Evolutionary conservation across 2,797 vertebrate genomes (phyloP).

Genomic region (Hirundo rustica): DNA sequence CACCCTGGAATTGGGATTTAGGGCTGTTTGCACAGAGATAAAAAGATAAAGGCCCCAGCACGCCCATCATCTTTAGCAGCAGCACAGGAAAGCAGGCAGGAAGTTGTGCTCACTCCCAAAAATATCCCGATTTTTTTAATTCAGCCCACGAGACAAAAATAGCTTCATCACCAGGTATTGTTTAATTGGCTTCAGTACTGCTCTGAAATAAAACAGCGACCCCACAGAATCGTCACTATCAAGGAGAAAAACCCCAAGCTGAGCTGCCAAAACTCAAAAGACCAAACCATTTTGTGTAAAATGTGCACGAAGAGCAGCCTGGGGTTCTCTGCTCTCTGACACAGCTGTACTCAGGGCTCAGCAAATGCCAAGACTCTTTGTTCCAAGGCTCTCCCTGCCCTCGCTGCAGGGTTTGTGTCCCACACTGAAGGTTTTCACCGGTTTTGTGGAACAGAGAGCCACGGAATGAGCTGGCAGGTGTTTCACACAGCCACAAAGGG

Average conservation of each 20-base stretch:
- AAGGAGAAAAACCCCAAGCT: background rate
- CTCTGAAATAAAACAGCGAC: background rate
- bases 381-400: background rate
- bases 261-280: background rate
- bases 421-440: background rate
- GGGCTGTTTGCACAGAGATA: background rate
- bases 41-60: background rate
- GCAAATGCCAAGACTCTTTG: background rate
- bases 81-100: background rate
- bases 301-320: background rate
- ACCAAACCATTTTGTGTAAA: background rate
- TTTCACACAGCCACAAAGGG: background rate
- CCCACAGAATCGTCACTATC: rapidly evolving
- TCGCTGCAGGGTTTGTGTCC: background rate
- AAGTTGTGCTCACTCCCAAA: background rate
- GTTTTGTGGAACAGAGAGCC: background rate
- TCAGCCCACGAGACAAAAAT: background rate
- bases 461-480: background rate
- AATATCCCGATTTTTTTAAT: background rate
- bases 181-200: background rate
- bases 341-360: rapidly evolving
- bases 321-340: background rate
- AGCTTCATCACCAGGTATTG: background rate
- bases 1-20: background rate
- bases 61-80: background rate